These are phyloP conservation scores for Indicator maculatus DNA, from an alignment of 2,113 vertebrate species.

Conservation along the genomic window DNA sequence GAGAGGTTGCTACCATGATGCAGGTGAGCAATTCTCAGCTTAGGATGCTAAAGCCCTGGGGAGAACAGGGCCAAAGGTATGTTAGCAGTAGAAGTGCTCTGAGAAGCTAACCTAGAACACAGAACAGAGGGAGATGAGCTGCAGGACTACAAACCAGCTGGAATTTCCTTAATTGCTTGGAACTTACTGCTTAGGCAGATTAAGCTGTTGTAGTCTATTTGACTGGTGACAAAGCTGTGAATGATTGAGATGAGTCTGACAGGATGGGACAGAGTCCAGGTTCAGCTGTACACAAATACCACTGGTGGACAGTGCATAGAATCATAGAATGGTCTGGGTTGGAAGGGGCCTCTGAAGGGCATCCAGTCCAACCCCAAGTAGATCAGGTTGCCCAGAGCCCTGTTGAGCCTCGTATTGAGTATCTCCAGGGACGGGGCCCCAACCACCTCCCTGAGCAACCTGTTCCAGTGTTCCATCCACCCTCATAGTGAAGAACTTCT, in stretches of 20 bases:
- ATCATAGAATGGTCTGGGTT: too few species aligned
- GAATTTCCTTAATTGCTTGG: neutral
- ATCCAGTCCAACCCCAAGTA: too few species aligned
- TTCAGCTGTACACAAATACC: neutral
- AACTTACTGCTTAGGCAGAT: neutral
- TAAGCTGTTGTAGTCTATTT: neutral
- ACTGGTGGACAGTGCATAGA: too few species aligned
- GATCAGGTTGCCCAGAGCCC: too few species aligned
- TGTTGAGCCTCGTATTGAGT: too few species aligned
- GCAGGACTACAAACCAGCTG: neutral
- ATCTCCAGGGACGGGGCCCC: too few species aligned
- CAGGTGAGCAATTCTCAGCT: neutral
- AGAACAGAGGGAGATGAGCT: neutral
- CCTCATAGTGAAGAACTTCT: too few species aligned
- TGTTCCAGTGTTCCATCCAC: too few species aligned
- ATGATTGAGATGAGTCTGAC: neutral
- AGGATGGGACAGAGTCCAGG: neutral
- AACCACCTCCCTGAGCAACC: too few species aligned
- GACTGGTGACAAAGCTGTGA: neutral
- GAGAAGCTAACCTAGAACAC: neutral
- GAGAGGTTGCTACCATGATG: neutral
- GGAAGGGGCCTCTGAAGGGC: too few species aligned
- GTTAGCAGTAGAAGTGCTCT: neutral
- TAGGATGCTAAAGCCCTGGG: neutral
- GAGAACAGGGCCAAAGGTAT: neutral